Conservation (phyloP, 1,140 invertebrate species). For the Paraescarpia echinospica region DNA sequence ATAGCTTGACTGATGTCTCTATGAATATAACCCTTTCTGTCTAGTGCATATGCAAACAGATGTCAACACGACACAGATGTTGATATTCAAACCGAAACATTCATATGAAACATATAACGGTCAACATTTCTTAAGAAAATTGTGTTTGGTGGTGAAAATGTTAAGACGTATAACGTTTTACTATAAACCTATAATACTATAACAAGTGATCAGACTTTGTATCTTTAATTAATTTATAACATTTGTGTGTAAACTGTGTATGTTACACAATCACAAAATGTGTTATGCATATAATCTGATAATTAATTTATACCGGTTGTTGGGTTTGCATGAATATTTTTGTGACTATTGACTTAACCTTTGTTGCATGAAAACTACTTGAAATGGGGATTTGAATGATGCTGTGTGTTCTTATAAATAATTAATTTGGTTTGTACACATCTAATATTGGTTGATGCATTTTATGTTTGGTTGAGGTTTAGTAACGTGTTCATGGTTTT, state of each 20-base stretch:
- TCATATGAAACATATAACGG: too few relatives aligned
- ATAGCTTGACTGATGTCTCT: too few relatives aligned
- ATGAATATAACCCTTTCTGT: too few relatives aligned
- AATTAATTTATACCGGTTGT: background rate
- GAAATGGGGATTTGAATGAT: conserved; percentile 10
- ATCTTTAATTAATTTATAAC: background rate
- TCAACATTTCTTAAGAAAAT: too few relatives aligned
- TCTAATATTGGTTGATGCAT: background rate
- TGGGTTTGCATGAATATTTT: conserved; percentile 8
- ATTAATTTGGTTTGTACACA: background rate
- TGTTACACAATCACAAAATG: too few relatives aligned
- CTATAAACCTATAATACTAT: background rate
- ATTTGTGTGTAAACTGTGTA: background rate
- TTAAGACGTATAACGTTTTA: background rate
- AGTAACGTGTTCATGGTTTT: background rate
- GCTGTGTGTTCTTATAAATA: background rate
- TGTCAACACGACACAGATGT: too few relatives aligned
- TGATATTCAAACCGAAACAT: too few relatives aligned
- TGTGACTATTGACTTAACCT: background rate
- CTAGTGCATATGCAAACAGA: too few relatives aligned
- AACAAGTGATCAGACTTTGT: background rate
- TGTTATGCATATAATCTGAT: background rate
- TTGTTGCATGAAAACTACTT: conserved; percentile 8
- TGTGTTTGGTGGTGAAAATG: background rate
- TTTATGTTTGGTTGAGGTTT: background rate